These are phyloP conservation scores for Coptotermes formosanus DNA, from an alignment of 1,140 invertebrate genomes.

Conservation along the genomic window DNA sequence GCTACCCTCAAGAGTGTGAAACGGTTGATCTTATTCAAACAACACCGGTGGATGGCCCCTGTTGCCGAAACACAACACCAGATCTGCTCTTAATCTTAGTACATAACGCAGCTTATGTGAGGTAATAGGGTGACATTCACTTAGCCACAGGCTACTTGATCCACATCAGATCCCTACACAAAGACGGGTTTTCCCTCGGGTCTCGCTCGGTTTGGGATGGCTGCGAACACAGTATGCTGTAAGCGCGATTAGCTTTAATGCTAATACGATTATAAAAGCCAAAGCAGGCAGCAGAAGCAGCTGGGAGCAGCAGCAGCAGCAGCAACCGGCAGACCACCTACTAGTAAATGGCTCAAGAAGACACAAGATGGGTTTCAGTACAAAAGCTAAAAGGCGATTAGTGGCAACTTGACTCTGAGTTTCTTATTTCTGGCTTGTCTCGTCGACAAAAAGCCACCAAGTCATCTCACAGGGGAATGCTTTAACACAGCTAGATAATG, in stretches of 20 bases:
- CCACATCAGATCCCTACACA: neutral
- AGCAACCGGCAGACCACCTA: neutral
- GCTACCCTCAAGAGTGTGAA: too few species aligned
- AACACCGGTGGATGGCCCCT: neutral
- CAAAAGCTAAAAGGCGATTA: neutral
- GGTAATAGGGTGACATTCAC: neutral
- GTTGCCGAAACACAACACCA: neutral
- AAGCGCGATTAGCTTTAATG: slow-evolving; percentile 11
- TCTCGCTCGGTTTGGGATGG: neutral
- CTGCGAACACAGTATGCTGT: neutral
- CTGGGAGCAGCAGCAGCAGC: too few species aligned
- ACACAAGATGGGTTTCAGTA: neutral
- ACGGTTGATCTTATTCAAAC: neutral
- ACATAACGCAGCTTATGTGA: neutral
- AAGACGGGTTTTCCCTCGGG: neutral
- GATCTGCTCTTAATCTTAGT: neutral
- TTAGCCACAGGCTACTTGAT: neutral
- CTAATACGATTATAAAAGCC: neutral
- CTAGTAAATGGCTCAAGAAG: neutral
- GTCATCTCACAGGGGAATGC: neutral
- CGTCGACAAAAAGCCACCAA: neutral
- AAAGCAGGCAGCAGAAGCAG: neutral
- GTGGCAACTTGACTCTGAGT: neutral
- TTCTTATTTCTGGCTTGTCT: neutral
- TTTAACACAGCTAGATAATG: neutral